Conservation (phyloP, 2,797 vertebrate species). For the Bovichtus variegatus region DNA sequence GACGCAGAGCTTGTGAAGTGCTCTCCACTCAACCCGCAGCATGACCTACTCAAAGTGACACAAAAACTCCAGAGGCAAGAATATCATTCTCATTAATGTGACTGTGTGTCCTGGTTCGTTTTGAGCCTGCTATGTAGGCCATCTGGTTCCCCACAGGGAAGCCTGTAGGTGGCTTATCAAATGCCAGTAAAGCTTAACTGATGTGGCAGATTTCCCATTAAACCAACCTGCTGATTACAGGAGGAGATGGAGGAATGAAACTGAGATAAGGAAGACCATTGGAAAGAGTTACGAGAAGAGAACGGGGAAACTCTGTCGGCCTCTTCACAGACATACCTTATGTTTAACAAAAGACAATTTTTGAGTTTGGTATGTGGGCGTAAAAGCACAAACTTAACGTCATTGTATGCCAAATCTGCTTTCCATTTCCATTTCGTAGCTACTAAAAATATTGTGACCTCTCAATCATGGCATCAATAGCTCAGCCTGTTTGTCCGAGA, state of each 20-base stretch:
- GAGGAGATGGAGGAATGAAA: neutral
- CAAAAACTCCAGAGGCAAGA: slow-evolving; percentile 29
- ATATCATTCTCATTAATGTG: slow-evolving; percentile 19
- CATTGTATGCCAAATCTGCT: neutral
- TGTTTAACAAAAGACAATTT: slow-evolving; percentile 8
- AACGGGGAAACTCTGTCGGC: neutral
- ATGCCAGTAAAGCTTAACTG: slow-evolving; percentile 40
- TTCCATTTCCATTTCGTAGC: neutral
- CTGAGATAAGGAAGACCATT: neutral
- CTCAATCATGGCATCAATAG: neutral
- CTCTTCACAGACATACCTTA: neutral
- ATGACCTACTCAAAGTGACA: slow-evolving; percentile 42
- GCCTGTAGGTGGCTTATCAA: slow-evolving; percentile 28
- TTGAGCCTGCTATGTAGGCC: slow-evolving; percentile 52
- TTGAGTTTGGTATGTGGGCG: neutral
- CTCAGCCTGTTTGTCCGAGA: neutral
- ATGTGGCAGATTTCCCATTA: slow-evolving; percentile 35
- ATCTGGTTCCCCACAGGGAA: slow-evolving; percentile 50
- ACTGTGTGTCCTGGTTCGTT: slow-evolving; percentile 33
- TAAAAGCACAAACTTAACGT: neutral
- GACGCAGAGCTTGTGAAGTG: slow-evolving; percentile 9
- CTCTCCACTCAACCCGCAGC: slow-evolving; percentile 12
- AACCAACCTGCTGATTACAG: neutral
- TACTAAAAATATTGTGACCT: neutral
- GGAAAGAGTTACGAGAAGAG: slow-evolving; percentile 5